Evolutionary conservation across 2,797 vertebrate genomes (phyloP).

Genomic region (Ateles fusciceps): DNA sequence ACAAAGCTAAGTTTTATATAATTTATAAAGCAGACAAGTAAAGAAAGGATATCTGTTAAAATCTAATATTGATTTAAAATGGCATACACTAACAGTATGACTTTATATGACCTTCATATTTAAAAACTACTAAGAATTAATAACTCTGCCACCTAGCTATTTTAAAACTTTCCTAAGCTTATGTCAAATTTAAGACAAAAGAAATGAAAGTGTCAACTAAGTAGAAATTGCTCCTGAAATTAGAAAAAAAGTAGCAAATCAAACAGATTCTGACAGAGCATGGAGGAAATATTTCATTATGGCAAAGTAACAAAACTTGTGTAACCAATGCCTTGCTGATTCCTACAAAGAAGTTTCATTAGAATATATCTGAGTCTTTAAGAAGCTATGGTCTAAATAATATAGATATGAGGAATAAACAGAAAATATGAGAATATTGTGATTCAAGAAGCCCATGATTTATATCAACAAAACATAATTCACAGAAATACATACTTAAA

Average conservation of each 20-base stretch:
- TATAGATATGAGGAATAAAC: background rate
- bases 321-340: background rate
- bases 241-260: background rate
- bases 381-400: background rate
- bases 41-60: background rate
- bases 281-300: background rate
- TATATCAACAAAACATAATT: constrained; percentile 11
- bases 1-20: constrained; percentile 5
- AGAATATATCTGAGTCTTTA: background rate
- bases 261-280: background rate
- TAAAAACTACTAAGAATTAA: constrained; percentile 25
- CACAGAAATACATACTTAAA: background rate
- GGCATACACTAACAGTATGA: background rate
- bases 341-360: constrained; percentile 10
- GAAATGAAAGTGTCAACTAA: constrained; percentile 30
- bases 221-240: constrained; percentile 9
- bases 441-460: constrained; percentile 25
- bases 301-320: background rate
- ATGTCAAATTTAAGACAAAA: constrained; percentile 34
- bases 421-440: background rate
- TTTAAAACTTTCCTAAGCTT: background rate
- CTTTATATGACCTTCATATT: constrained; percentile 8
- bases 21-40: constrained; percentile 50
- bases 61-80: constrained; percentile 13
- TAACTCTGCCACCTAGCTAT: background rate